phyloP scores from a whole-genome alignment of 1,140 invertebrate genomes.

The Cherax quadricarinatus region DNA sequence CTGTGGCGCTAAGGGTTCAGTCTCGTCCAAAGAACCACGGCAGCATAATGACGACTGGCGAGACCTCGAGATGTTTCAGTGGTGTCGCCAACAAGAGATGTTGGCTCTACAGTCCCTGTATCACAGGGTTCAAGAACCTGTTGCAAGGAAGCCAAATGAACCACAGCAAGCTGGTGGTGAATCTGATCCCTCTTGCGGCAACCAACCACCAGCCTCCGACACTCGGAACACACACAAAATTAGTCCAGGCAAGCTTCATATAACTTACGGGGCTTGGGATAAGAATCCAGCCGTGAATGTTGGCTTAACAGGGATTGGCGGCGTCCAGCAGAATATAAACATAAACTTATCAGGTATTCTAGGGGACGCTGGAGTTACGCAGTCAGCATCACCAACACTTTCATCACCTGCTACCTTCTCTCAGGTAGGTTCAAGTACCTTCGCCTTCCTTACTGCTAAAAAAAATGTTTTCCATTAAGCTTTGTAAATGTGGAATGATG shows the following conservation, averaged over 20 bases:
- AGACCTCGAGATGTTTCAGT: slow-evolving; percentile 63
- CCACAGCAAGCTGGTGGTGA: background rate
- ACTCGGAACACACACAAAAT: background rate
- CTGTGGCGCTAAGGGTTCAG: background rate
- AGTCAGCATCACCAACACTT: background rate
- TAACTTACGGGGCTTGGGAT: slow-evolving; percentile 36
- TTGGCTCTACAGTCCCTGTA: slow-evolving; percentile 37
- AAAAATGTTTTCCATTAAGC: too few relatives aligned
- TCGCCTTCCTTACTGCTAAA: too few relatives aligned
- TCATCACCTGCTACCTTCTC: background rate
- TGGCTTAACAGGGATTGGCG: slow-evolving; percentile 19
- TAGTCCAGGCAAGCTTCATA: slow-evolving; percentile 14
- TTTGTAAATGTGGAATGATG: too few relatives aligned
- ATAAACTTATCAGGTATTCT: slow-evolving; percentile 46
- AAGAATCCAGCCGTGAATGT: slow-evolving; percentile 12
- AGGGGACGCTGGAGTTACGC: background rate
- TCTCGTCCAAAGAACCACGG: background rate
- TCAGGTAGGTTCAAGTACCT: background rate
- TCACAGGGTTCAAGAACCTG: background rate
- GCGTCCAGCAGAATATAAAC: slow-evolving; percentile 55
- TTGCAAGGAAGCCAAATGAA: background rate
- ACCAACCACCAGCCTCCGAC: background rate
- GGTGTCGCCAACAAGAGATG: slow-evolving; percentile 56
- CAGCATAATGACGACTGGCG: slow-evolving; percentile 33
- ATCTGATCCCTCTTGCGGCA: background rate